phyloP scores from a whole-genome alignment of 2,888 invertebrate genomes.

The Argyresthia goedartella region DNA sequence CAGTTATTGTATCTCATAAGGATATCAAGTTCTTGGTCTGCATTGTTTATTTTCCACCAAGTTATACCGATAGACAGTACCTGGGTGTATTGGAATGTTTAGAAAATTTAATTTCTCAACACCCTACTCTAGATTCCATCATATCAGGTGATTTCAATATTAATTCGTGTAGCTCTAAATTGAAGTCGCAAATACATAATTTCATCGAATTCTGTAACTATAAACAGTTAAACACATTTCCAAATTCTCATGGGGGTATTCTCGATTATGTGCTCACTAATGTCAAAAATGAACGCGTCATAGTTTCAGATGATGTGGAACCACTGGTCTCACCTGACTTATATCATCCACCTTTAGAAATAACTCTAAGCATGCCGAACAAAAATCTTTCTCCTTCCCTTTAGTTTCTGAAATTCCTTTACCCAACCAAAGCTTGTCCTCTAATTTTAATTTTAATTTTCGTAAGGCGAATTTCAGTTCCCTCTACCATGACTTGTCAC shows the following conservation, averaged over 20 bases:
- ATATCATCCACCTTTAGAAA: not conserved
- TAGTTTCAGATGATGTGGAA: not conserved
- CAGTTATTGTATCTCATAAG: not conserved
- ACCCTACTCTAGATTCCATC: not conserved
- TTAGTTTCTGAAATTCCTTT: no score
- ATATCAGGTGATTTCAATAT: not conserved
- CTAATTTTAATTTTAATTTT: not conserved
- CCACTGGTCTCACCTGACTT: not conserved
- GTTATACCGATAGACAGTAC: not conserved
- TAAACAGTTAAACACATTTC: not conserved
- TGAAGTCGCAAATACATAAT: not conserved
- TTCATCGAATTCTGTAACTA: slow-evolving; percentile 2
- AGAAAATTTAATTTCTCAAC: slow-evolving; percentile 1
- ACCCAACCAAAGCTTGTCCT: not conserved
- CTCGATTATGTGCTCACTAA: not conserved
- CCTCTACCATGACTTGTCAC: not conserved
- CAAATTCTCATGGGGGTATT: not conserved
- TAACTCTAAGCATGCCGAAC: not conserved
- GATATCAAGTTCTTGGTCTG: not conserved
- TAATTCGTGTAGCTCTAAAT: not conserved
- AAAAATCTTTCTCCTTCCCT: not conserved
- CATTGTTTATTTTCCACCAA: not conserved
- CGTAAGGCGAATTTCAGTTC: not conserved
- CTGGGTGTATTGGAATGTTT: not conserved
- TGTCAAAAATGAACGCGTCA: not conserved